Base-by-base conservation (phyloP, 2,888 invertebrate species). In the Uloborus plumipes region DNA sequence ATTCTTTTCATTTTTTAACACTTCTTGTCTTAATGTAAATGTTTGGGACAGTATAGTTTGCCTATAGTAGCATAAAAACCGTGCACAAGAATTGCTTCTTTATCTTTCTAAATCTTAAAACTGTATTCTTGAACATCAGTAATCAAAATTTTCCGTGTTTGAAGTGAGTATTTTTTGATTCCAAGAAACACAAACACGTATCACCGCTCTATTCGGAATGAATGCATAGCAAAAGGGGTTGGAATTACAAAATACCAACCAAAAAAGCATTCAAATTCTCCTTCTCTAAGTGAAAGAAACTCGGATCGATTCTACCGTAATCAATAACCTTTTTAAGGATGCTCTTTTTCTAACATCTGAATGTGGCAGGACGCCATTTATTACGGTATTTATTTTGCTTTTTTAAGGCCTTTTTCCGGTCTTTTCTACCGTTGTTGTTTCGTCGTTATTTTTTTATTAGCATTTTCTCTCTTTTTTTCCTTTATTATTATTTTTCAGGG, bases 261-360 rank as follows among this genome's bases (percentile, higher is more conserved):
- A 47, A 66, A 70, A 81, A 81, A 69, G 70, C 64, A 81, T 74
- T 64, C 64, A 65, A 59, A 64, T 58, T 70, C 73, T 69, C 64
- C 70, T 65, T 59, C 20, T 67, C 51, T 62, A 69, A 70, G 62
- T 69, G 62, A 81, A 74, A 80, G 74, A 74, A 74, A 69, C 59
- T 49, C 66, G 58, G 74, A 71, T 82, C 82, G 71, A 82, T 82
- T 71, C 75, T 76, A 50, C 65, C 61, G 71, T 72, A 82, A 82
- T 82, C 82, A 82, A 82, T 82, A 82, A 82, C 82, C 71, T 82
- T 82, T 75, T 82, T 75, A 82, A 82, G 66, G 76, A 82, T 82
- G 76, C 76, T 71, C 76, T 82, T 82, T 66, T 72, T 70, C 71
- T 58, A 76, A 71, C 82, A 76, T 82, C 82, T 82, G 82, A 82